Base-by-base conservation (phyloP, 23 tunicate genomes). In the Styela plicata region DNA sequence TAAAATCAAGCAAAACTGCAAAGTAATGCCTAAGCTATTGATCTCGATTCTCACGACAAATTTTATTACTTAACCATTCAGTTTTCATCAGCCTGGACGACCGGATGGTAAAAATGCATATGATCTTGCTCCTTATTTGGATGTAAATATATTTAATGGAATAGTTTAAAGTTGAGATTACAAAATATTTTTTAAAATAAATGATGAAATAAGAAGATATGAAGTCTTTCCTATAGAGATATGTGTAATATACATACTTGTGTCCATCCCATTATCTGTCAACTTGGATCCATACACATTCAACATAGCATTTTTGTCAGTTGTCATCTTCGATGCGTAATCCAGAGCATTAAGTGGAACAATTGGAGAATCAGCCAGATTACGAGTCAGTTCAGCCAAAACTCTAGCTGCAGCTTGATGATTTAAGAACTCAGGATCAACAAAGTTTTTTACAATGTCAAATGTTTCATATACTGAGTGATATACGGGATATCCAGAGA, bases 391-490 rank as follows among this genome's bases (percentile, higher is more conserved):
- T 62, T 83, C 87, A 10, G 73, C 87, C 71, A 69, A 73, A 30
- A 83, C 22, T 61, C 87, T 68, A 1, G 82, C 80, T 61, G 62
- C 37, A 23, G 80, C 86, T 73, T 34, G 86, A 63, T 74, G 83
- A 31, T 57, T 63, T 3, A 27, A 13, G 85, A 73, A 87, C 1
- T 67, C 83, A 21, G 91, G 91, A 83, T 87, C 91, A 2, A 87
- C 91, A 36, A 74, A 87, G 21, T 87, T 82, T 64, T 31, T 75
- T 1, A 87, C 86, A 36, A 62, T 26, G 16, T 33, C 81, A 52
- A 87, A 83, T 62, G 91, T 87, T 52, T 87, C 91, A 66, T 87
- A 87, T 30, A 87, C 87, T n/a, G 86, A 82, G 75, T 87, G 91
- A 67, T 87, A 87, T 26, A 82, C 70, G 10, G 83, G 87, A 77